phyloP scores from a whole-genome alignment of 2,113 vertebrate genomes.

The Vombatus ursinus region DNA sequence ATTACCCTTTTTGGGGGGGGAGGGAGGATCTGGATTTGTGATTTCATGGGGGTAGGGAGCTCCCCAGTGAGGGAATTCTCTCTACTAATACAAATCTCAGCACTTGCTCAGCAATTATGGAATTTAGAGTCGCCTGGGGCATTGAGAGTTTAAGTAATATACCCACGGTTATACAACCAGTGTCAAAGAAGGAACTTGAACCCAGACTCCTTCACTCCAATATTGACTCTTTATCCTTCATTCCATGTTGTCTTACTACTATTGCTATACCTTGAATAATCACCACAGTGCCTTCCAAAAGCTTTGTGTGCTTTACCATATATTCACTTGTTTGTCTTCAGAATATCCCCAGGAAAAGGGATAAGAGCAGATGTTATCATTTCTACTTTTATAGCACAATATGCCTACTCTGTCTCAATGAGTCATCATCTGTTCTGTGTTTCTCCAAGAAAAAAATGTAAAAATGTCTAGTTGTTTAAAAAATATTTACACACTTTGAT shows the following conservation, averaged over 20 bases:
- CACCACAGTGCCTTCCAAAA: background rate
- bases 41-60: background rate
- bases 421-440: background rate
- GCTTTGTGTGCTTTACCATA: background rate
- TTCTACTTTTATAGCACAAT: constrained; percentile 22
- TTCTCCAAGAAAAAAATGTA: constrained; percentile 6
- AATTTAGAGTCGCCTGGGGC: background rate
- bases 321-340: constrained; percentile 21
- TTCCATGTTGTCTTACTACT: background rate
- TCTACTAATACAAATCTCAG: background rate
- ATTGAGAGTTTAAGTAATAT: background rate
- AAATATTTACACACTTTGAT: constrained; percentile 30
- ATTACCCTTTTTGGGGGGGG: background rate
- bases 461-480: constrained; percentile 23
- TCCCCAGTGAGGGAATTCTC: background rate
- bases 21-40: background rate
- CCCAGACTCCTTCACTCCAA: background rate
- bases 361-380: background rate
- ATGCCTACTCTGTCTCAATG: constrained; percentile 10
- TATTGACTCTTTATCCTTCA: background rate
- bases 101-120: background rate
- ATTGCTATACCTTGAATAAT: background rate
- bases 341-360: background rate
- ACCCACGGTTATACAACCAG: background rate
- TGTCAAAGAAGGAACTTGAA: background rate